Percentiles rank a stretch among this genome's conserved stretches.
These are phyloP conservation scores for Opisthocomus hoazin DNA, from an alignment of 2,113 vertebrate genomes.

Conservation along the genomic window DNA sequence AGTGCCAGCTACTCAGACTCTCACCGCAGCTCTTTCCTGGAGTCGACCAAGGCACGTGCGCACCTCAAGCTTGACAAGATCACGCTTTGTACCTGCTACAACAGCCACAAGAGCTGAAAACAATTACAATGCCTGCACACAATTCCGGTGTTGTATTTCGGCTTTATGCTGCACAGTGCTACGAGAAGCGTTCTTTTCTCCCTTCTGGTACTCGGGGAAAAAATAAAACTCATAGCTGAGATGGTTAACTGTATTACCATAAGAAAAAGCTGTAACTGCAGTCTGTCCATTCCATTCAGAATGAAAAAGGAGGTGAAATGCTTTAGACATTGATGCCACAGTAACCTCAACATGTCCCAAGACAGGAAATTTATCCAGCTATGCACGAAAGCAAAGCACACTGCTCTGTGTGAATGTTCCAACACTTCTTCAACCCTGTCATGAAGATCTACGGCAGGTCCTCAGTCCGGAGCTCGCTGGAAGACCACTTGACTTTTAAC, in stretches of 20 bases:
- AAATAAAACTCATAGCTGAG: neutral
- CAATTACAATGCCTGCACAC: neutral
- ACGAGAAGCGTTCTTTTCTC: neutral
- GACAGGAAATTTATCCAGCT: neutral
- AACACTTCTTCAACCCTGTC: neutral
- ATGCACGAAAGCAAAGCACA: neutral
- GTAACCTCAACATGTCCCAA: neutral
- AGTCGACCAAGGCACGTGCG: neutral
- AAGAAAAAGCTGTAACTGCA: neutral
- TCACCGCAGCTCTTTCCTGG: neutral
- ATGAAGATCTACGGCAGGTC: neutral
- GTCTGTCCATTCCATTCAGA: neutral
- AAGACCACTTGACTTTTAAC: neutral
- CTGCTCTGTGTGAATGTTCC: neutral
- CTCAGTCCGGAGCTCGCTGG: neutral
- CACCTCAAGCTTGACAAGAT: neutral
- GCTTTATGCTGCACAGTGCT: neutral
- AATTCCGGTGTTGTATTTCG: neutral
- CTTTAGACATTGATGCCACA: neutral
- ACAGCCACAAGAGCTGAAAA: neutral
- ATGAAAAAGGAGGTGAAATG: neutral
- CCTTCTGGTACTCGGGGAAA: neutral
- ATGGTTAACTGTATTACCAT: neutral
- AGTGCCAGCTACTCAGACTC: neutral
- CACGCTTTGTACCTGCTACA: neutral